Base-by-base conservation (phyloP, 1,140 invertebrate genomes). In the Drosophila virilis region DNA sequence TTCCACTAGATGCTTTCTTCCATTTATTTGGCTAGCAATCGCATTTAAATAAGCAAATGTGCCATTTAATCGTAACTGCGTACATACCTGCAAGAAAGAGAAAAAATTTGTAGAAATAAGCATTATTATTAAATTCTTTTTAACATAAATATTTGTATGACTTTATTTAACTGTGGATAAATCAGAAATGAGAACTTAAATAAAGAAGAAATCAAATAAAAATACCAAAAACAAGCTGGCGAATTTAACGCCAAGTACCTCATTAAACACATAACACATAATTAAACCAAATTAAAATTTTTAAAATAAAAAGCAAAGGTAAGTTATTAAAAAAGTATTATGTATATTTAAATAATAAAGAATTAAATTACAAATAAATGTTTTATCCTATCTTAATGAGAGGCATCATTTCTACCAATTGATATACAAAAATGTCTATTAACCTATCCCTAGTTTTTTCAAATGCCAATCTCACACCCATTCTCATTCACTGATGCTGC, bases 51-150 rank as follows among this genome's bases (percentile, higher is more conserved):
- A 45, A 22, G 13, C 32, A 65, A 17, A 42, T 12, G 12, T 10
- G 32, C 9, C 32, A 32, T 37, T 33, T 9, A 37, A 42, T 15
- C 9, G 10, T n/a, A 40, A 22, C 13, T 42, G 40, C 22, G 73
- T 15, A 28, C 50, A 58, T 74, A 82, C 79, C 79, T 82, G 79
- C 0, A 81, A 82, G 28, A 13, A 57, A 64, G 13, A 33, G 32
- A 38, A 15, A n/a, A 1, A 13, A 28, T 35, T 32, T 28, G 9
- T 28, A 5, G 22, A 28, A 32, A 42, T 17, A n/a, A 33, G 12
- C 1, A 40, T 9, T 33, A 12, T 7, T 33, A 32, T 7, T 9
- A 35, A 51, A 50, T 28, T n/a, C 17, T 7, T 58, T 22, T 10
- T 10, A 8, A 45, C 10, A 32, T n/a, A 1, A 1, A 10, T 40